Percentiles rank a stretch among this genome's conserved stretches.
Conservation (phyloP, 2,797 vertebrate species). For the Coracias cyanogaster region DNA sequence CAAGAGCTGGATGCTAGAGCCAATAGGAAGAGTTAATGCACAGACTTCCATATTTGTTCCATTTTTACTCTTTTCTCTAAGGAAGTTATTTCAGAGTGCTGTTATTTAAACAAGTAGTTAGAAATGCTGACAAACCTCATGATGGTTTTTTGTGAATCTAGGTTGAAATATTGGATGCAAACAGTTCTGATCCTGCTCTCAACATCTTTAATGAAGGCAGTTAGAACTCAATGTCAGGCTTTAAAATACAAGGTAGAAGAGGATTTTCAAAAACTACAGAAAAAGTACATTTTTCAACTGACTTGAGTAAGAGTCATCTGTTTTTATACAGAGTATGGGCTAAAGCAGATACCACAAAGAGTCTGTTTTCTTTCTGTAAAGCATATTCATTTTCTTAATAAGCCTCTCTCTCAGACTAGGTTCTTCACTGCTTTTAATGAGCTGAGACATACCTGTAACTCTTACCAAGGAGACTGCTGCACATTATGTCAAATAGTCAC, state of each 20-base stretch:
- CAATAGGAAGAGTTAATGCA: background rate
- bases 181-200: background rate
- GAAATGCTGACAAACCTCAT: background rate
- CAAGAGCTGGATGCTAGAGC: background rate
- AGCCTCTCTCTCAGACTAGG: background rate
- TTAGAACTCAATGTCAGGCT: background rate
- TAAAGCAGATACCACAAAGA: background rate
- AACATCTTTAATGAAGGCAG: background rate
- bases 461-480: background rate
- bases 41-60: background rate
- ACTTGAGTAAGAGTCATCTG: background rate
- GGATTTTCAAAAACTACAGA: background rate
- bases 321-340: background rate
- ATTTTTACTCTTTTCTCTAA: background rate
- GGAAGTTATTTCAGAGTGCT: background rate
- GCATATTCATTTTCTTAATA: background rate
- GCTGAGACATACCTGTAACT: background rate
- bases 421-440: background rate
- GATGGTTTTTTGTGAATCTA: background rate
- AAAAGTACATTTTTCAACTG: background rate
- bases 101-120: background rate
- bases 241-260: background rate
- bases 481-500: background rate
- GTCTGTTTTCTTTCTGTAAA: background rate
- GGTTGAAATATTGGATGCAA: background rate